Base-by-base conservation (phyloP, 2,113 vertebrate genomes). In the Protobothrops flavoviridis region DNA sequence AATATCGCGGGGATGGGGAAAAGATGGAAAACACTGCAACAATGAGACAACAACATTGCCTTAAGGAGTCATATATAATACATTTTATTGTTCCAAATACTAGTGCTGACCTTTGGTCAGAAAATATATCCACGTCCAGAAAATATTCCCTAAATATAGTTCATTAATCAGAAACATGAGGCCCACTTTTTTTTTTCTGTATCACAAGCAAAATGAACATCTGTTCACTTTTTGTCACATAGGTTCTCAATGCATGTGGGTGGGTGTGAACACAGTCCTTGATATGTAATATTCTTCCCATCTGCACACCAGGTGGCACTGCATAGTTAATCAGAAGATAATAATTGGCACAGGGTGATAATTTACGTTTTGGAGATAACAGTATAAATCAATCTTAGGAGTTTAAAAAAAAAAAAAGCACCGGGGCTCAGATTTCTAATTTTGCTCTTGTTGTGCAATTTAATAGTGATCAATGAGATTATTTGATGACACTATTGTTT, bases 171-270 rank as follows among this genome's bases (percentile, higher is more conserved):
- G 95, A 94, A 97, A 91, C 94, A 97, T 13, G 91, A 97, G 94
- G 93, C 93, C 97, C 93, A 94, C 69, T 95, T 97, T 97, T 81
- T 81, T 96, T 94, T 96, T 94, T 94, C 94, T 95, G 93, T 94
- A 96, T 96, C 96, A 97, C 95, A 97, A 97, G 96, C 96, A 97
- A 97, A 98, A 97, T 97, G 96, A 98, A 97, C 97, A 97, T 97
- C 97, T 98, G 97, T 96, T 97, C 96, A 97, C 94, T 97, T 97
- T 96, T 97, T 97, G 96, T 95, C 95, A 94, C 64, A 85, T 95
- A 96, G 97, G 96, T 97, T 97, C 97, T 93, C 97, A 93, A 95
- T 97, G 91, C 97, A 92, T 74, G 96, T 96, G 95, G 95, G 96
- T 95, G 95, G 95, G 96, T 97, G 97, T 96, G 97, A 98, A 97